Evolutionary conservation across 1,140 invertebrate genomes (phyloP).

Genomic region (Drosophila trapezifrons): DNA sequence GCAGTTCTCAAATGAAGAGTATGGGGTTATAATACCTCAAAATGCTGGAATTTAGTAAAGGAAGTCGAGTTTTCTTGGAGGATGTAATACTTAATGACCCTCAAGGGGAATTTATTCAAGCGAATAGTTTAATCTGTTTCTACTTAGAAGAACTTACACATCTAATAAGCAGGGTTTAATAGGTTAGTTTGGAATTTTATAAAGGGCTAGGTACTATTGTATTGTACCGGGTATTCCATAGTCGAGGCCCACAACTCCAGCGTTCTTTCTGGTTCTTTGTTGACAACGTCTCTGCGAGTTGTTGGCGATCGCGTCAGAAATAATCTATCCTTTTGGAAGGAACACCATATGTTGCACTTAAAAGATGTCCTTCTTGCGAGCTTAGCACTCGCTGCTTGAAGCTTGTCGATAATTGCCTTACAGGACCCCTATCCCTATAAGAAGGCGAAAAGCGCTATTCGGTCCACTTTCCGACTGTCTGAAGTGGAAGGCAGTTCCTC

Average conservation of each 20-base stretch:
- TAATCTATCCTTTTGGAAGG: slow-evolving; percentile 2
- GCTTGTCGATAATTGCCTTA: slow-evolving; percentile 23
- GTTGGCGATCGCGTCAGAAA: background rate
- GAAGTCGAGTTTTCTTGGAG: background rate
- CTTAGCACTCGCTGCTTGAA: background rate
- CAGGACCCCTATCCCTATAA: slow-evolving; percentile 15
- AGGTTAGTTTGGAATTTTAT: background rate
- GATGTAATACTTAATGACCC: background rate
- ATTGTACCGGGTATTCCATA: background rate
- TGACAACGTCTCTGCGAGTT: background rate
- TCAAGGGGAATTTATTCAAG: background rate
- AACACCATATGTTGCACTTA: slow-evolving; percentile 1
- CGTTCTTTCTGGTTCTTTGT: too few relatives aligned
- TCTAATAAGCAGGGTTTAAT: background rate
- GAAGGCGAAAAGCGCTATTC: slow-evolving; percentile 14
- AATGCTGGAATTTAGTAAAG: slow-evolving; percentile 15
- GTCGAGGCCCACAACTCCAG: background rate
- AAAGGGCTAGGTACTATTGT: accelerated
- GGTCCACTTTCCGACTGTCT: slow-evolving; percentile 68
- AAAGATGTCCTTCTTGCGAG: background rate
- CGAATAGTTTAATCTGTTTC: background rate
- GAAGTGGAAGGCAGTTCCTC: slow-evolving; percentile 53
- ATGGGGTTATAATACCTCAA: slow-evolving; percentile 14
- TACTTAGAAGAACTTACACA: too few relatives aligned
- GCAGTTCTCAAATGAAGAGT: slow-evolving; percentile 5